These are phyloP conservation scores for Lagopus muta DNA, from an alignment of 2,113 vertebrate genomes.

Conservation along the genomic window DNA sequence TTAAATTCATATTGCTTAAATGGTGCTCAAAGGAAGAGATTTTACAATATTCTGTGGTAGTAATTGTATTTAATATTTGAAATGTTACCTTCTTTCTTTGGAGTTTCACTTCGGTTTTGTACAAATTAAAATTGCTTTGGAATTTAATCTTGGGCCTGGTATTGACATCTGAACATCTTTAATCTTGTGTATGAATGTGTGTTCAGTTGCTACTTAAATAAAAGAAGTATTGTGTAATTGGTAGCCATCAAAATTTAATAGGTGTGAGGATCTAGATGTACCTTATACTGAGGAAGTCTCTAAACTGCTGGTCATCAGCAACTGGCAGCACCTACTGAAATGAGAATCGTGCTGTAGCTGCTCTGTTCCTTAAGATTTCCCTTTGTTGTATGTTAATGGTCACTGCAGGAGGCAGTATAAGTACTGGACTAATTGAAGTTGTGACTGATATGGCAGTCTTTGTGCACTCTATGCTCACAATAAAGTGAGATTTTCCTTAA, in stretches of 20 bases:
- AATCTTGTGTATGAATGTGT: neutral
- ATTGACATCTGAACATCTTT: neutral
- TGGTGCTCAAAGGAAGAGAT: neutral
- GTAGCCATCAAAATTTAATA: slow-evolving; percentile 30
- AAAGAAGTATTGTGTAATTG: slow-evolving; percentile 5
- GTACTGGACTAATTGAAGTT: slow-evolving; percentile 52
- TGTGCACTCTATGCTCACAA: neutral
- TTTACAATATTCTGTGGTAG: neutral
- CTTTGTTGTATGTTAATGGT: slow-evolving; percentile 56
- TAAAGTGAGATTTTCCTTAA: slow-evolving; percentile 33
- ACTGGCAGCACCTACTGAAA: neutral
- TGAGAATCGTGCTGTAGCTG: slow-evolving; percentile 3
- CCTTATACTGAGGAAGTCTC: neutral
- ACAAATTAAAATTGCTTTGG: neutral
- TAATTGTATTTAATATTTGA: slow-evolving; percentile 15
- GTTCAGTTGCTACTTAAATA: slow-evolving; percentile 9
- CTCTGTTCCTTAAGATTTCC: slow-evolving; percentile 35
- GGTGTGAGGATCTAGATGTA: slow-evolving; percentile 2
- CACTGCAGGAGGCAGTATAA: slow-evolving; percentile 22
- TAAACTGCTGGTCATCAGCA: slow-evolving; percentile 47
- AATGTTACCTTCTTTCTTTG: neutral
- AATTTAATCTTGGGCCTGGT: slow-evolving; percentile 14
- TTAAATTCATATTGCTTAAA: neutral
- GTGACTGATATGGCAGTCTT: neutral
- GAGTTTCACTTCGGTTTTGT: neutral